phyloP scores from a whole-genome alignment of 2,113 vertebrate genomes.

The Oreotrochilus melanogaster region DNA sequence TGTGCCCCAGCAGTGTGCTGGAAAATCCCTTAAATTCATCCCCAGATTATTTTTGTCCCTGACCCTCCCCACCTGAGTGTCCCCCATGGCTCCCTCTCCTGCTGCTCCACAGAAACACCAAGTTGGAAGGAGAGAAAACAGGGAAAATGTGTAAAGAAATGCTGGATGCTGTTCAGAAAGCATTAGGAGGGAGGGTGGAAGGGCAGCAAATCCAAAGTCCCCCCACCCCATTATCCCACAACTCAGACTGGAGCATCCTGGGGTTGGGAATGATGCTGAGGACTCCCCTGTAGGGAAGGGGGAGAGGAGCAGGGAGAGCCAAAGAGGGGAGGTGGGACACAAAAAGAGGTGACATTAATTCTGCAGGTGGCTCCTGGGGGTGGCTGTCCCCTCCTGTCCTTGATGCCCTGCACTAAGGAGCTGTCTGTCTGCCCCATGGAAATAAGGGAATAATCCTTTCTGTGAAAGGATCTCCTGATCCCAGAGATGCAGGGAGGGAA shows the following conservation, averaged over 20 bases:
- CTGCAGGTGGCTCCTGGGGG: constrained; percentile 8
- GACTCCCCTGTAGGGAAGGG: neutral
- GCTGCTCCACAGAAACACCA: rapidly evolving
- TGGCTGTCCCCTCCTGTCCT: constrained; percentile 8
- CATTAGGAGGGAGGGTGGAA: too few species aligned
- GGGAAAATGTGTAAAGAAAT: neutral
- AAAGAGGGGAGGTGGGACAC: neutral
- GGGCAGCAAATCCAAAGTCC: neutral
- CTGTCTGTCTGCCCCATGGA: constrained; percentile 45
- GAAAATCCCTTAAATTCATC: neutral
- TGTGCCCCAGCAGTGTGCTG: neutral
- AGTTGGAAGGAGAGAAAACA: neutral
- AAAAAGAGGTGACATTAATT: constrained; percentile 44
- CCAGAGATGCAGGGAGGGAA: constrained; percentile 43
- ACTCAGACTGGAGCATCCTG: too few species aligned
- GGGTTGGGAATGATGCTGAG: neutral
- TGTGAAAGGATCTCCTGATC: constrained; percentile 88
- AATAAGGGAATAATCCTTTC: constrained; percentile 84
- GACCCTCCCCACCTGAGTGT: neutral
- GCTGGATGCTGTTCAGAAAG: rapidly evolving
- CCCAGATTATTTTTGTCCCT: neutral
- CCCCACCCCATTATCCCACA: neutral
- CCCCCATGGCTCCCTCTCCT: neutral
- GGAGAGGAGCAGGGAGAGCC: neutral
- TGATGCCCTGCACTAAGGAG: constrained; percentile 46